phyloP scores from a whole-genome alignment of 1,140 invertebrate species.

The Chironomus striatipennis region DNA sequence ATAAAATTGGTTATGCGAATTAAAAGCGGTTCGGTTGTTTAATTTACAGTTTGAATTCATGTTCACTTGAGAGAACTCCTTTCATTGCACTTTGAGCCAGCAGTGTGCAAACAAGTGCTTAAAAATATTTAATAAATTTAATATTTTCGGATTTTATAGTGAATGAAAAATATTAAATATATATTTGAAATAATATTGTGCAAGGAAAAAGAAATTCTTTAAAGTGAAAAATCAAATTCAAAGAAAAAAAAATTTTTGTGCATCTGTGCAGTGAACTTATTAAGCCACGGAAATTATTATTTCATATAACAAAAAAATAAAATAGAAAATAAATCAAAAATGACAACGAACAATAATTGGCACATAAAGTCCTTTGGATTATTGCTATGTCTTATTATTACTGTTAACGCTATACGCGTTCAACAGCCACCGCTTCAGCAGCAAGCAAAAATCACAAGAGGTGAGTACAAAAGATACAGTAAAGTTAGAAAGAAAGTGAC shows the following conservation, averaged over 20 bases:
- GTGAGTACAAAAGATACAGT: neutral
- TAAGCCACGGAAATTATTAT: neutral
- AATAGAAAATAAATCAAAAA: neutral
- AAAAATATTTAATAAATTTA: no score
- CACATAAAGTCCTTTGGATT: constrained; percentile 6
- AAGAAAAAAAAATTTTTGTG: neutral
- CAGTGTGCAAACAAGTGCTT: constrained; percentile 9
- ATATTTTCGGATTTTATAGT: neutral
- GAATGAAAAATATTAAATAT: neutral
- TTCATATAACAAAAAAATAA: neutral
- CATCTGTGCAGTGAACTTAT: neutral
- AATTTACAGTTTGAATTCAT: constrained; percentile 14
- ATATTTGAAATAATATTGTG: neutral
- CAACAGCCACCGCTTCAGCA: neutral
- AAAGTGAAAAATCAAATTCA: neutral
- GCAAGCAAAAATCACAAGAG: neutral
- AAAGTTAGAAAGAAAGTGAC: constrained; percentile 10
- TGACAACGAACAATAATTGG: neutral
- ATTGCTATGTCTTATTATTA: neutral
- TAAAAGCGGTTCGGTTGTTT: constrained; percentile 7
- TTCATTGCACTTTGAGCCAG: constrained; percentile 17
- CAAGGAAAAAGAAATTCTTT: neutral
- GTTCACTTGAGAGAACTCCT: constrained; percentile 1
- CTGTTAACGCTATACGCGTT: constrained; percentile 5
- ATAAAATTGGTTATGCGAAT: constrained; percentile 9